Conservation (phyloP, 2,888 invertebrate genomes). For the Ennomos fuscantarius region DNA sequence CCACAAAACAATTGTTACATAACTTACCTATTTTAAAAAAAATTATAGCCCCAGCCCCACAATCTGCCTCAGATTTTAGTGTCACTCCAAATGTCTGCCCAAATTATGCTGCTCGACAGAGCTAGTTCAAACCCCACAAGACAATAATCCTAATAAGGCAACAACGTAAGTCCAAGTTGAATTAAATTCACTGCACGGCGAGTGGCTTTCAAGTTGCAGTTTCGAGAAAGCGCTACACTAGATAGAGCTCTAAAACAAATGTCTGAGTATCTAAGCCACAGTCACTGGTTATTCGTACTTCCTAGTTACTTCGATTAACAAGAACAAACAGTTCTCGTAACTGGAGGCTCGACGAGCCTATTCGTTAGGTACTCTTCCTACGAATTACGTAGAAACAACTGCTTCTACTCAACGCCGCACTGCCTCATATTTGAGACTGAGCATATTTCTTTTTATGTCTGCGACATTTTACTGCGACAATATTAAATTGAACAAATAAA, state of each 20-base stretch:
- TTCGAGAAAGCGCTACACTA: constrained; percentile 24
- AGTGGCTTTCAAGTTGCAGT: constrained; percentile 48
- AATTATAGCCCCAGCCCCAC: too few species aligned
- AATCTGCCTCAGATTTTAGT: too few species aligned
- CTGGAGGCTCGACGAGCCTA: constrained; percentile 7
- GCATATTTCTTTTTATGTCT: constrained; percentile 20
- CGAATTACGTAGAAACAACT: constrained; percentile 8
- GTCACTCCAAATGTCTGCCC: too few species aligned
- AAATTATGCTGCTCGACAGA: not conserved
- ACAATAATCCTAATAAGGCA: constrained; percentile 43
- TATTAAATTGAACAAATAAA: constrained; percentile 2
- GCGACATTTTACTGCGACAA: constrained; percentile 21
- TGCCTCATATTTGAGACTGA: constrained; percentile 10
- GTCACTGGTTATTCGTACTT: constrained; percentile 28
- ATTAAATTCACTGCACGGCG: constrained; percentile 61
- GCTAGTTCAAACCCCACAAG: constrained; percentile 1
- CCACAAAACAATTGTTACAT: too few species aligned
- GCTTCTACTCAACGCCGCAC: constrained; percentile 11
- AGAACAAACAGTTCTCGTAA: constrained; percentile 10
- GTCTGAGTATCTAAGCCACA: constrained; percentile 17
- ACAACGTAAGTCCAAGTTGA: constrained; percentile 54
- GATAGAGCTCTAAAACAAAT: constrained; percentile 13
- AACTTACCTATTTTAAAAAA: too few species aligned
- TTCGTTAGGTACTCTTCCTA: constrained; percentile 18
- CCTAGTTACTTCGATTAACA: constrained; percentile 34